These are phyloP conservation scores for Stomatorhinus walkeri DNA, from an alignment of 2,797 vertebrate genomes.

Conservation along the genomic window DNA sequence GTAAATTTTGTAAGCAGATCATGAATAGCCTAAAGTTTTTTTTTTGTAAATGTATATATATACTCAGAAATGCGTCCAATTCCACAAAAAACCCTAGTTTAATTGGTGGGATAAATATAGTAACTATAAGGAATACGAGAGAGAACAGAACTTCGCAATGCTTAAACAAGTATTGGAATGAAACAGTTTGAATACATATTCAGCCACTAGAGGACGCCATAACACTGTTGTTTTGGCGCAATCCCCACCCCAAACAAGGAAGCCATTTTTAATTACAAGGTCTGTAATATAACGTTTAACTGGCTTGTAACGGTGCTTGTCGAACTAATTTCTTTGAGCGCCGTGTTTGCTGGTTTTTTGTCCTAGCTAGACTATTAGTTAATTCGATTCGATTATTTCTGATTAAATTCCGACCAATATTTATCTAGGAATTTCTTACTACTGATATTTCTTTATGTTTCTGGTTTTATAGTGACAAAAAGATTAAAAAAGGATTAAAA, in stretches of 20 bases:
- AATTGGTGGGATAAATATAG: background rate
- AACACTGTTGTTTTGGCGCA: background rate
- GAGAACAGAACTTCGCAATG: background rate
- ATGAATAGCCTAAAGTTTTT: background rate
- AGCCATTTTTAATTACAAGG: slow-evolving; percentile 2
- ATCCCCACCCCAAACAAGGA: background rate
- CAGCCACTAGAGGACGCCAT: slow-evolving; percentile 9
- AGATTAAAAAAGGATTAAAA: background rate
- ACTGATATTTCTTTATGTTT: background rate
- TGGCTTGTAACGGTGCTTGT: background rate
- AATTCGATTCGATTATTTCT: background rate
- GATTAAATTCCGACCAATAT: background rate
- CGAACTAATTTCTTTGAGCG: background rate
- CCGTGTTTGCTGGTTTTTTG: background rate
- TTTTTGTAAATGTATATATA: background rate
- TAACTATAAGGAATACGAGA: background rate
- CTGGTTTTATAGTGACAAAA: background rate
- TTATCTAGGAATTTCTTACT: background rate
- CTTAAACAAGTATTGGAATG: background rate
- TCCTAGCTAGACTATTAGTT: background rate
- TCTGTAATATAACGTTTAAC: background rate
- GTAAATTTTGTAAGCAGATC: background rate
- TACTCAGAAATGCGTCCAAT: background rate
- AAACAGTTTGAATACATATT: background rate
- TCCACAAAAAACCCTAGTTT: background rate